A percentile compares a stretch with the other conserved stretches of the same genome.
Evolutionary conservation across 2,113 vertebrate species (phyloP).

Genomic region (Muntiacus muntjak): DNA sequence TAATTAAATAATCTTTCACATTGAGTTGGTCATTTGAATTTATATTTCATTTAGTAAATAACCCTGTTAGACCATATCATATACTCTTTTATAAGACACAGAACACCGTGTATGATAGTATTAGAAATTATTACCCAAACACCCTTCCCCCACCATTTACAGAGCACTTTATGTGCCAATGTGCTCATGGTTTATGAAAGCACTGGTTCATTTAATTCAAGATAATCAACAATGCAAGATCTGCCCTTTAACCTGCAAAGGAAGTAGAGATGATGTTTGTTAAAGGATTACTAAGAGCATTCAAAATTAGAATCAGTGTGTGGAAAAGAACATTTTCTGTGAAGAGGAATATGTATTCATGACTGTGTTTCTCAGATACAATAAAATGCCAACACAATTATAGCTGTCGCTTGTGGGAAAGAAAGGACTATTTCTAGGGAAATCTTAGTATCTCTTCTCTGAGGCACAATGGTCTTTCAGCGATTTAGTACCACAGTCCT

Average conservation of each 20-base stretch:
- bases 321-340: not conserved
- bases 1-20: not conserved
- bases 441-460: not conserved
- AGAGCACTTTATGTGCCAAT: not conserved
- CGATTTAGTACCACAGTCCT: not conserved
- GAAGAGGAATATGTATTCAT: not conserved
- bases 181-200: not conserved
- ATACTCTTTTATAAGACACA: not conserved
- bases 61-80: not conserved
- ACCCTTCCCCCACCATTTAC: not conserved
- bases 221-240: not conserved
- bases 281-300: not conserved
- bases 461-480: not conserved
- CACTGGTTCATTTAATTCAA: not conserved
- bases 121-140: not conserved
- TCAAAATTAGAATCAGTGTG: not conserved
- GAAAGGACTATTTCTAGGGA: not conserved
- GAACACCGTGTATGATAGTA: not conserved
- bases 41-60: slow-evolving; percentile 6
- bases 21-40: not conserved
- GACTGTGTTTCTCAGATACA: not conserved
- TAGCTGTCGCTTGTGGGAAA: not conserved
- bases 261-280: not conserved
- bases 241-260: not conserved
- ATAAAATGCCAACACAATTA: not conserved